phyloP scores from a whole-genome alignment of 2,113 vertebrate genomes.

The Burhinus bistriatus region DNA sequence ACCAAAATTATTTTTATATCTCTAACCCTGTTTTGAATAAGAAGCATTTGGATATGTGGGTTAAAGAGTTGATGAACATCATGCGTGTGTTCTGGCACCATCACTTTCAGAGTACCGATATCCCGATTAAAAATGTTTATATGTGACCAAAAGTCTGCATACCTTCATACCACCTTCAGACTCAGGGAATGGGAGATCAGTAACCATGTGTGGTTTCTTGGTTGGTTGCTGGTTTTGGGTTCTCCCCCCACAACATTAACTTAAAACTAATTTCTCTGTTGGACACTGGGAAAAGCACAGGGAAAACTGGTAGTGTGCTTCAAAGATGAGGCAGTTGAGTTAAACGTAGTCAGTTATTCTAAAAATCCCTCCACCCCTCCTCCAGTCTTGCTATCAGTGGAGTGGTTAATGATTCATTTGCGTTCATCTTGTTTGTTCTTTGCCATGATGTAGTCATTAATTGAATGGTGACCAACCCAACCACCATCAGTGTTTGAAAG shows the following conservation, averaged over 20 bases:
- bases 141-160: not conserved
- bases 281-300: no score
- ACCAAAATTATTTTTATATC: not conserved
- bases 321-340: not conserved
- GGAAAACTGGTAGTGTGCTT: not conserved
- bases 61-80: not conserved
- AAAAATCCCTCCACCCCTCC: not conserved
- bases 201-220: not conserved
- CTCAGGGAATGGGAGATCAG: not conserved
- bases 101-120: not conserved
- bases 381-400: not conserved
- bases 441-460: not conserved
- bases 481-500: not conserved
- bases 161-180: not conserved
- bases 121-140: not conserved
- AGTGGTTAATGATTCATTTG: not conserved
- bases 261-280: not conserved
- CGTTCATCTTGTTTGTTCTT: not conserved
- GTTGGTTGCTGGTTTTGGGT: not conserved
- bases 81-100: not conserved
- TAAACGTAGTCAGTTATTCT: not conserved
- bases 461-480: not conserved
- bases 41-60: not conserved
- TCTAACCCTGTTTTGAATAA: not conserved
- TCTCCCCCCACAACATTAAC: not conserved